These are phyloP conservation scores for Scopus umbretta DNA, from an alignment of 2,113 vertebrate genomes.

Conservation along the genomic window DNA sequence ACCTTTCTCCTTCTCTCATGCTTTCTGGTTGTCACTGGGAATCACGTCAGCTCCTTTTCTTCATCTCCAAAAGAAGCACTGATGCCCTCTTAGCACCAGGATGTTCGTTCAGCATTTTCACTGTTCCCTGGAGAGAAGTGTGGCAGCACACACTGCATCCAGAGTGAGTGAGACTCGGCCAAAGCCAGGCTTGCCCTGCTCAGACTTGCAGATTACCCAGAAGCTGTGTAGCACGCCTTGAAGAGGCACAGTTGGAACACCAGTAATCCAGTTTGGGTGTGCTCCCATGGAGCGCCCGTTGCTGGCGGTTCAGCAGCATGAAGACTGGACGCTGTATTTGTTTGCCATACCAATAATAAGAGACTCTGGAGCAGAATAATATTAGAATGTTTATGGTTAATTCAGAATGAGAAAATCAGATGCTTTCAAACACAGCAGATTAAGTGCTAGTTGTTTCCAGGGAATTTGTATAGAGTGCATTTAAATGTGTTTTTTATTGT, in stretches of 20 bases:
- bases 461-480: constrained; percentile 33
- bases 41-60: constrained; percentile 16
- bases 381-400: background rate
- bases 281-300: background rate
- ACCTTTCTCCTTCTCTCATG: constrained; percentile 35
- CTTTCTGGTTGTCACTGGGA: constrained; percentile 33
- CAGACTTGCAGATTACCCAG: background rate
- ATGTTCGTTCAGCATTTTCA: background rate
- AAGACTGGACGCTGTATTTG: background rate
- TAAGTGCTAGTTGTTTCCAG: constrained; percentile 43
- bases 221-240: background rate
- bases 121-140: background rate
- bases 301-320: background rate
- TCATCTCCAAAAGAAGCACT: background rate
- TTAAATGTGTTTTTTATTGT: constrained; percentile 67
- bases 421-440: constrained; percentile 11
- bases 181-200: background rate
- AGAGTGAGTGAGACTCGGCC: background rate
- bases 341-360: background rate
- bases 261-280: background rate
- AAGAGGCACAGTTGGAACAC: background rate
- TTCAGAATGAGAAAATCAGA: background rate
- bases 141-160: background rate
- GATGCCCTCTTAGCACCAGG: constrained; percentile 33
- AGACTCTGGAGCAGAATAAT: background rate